Evolutionary conservation across 2,797 vertebrate species (phyloP).

Genomic region (Rhinella marina): DNA sequence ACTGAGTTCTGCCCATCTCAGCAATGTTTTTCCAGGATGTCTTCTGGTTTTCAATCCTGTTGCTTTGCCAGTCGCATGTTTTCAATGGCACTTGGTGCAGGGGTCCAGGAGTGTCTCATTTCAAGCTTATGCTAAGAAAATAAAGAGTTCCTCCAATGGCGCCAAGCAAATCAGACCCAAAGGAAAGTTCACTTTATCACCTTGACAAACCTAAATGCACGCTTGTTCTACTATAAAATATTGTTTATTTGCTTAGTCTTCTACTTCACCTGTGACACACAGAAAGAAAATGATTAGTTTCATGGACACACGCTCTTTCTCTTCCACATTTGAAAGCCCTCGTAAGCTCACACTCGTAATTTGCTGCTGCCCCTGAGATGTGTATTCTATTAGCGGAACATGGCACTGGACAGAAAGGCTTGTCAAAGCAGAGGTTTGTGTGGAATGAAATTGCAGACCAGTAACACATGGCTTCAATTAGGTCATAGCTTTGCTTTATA

Average conservation of each 20-base stretch:
- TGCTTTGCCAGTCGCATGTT: slow-evolving; percentile 46
- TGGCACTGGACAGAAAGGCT: not conserved
- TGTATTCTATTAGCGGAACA: slow-evolving; percentile 18
- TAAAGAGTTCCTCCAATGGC: slow-evolving; percentile 40
- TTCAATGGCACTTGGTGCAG: slow-evolving; percentile 50
- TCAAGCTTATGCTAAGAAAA: slow-evolving; percentile 46
- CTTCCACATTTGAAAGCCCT: not conserved
- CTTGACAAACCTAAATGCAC: slow-evolving; percentile 39
- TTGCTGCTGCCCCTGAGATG: slow-evolving; percentile 5
- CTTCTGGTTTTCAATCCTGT: slow-evolving; percentile 20
- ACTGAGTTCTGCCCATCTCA: not conserved
- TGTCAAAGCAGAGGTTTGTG: slow-evolving; percentile 13
- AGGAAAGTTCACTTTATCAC: slow-evolving; percentile 45
- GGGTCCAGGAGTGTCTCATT: slow-evolving; percentile 35
- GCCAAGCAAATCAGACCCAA: slow-evolving; percentile 42
- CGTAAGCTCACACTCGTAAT: slow-evolving; percentile 1
- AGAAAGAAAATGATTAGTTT: slow-evolving; percentile 30
- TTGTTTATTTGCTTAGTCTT: slow-evolving; percentile 41
- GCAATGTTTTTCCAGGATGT: slow-evolving; percentile 37
- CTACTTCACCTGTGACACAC: slow-evolving; percentile 45
- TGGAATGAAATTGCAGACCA: not conserved
- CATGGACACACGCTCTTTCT: not conserved
- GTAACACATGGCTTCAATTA: slow-evolving; percentile 23
- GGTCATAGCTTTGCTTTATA: not conserved
- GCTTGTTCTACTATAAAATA: slow-evolving; percentile 22